These are phyloP conservation scores for Amphiprion percula DNA, from an alignment of 2,113 vertebrate species.

Conservation along the genomic window DNA sequence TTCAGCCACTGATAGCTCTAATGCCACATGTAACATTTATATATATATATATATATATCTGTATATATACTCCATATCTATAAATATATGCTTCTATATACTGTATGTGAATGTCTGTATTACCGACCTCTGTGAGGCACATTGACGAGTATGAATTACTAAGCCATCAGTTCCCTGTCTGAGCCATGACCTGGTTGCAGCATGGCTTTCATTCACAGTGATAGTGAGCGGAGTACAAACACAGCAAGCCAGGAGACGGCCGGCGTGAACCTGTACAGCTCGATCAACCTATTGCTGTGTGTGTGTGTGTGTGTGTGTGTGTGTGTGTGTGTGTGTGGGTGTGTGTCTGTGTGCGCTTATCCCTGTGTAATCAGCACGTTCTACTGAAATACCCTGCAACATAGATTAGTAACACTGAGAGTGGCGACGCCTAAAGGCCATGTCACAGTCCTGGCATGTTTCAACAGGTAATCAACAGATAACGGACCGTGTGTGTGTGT, in stretches of 20 bases:
- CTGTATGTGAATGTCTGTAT: slow-evolving; percentile 35
- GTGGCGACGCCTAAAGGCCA: slow-evolving; percentile 19
- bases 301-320: slow-evolving; percentile 5
- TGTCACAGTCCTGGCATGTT: slow-evolving; percentile 46
- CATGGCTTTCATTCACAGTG: slow-evolving; percentile 70
- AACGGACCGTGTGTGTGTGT: slow-evolving; percentile 15
- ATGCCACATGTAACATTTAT: slow-evolving; percentile 46
- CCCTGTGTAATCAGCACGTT: slow-evolving; percentile 52
- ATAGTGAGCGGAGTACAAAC: slow-evolving; percentile 50
- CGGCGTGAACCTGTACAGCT: slow-evolving; percentile 31
- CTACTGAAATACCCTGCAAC: slow-evolving; percentile 67
- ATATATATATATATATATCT: slow-evolving; percentile 20
- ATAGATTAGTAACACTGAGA: slow-evolving; percentile 65
- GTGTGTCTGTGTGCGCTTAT: slow-evolving; percentile 37
- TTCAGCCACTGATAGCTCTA: slow-evolving; percentile 27
- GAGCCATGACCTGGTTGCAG: slow-evolving; percentile 34
- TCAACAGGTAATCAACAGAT: slow-evolving; percentile 26
- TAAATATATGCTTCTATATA: slow-evolving; percentile 41
- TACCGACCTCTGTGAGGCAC: slow-evolving; percentile 67
- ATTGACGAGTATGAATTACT: slow-evolving; percentile 41
- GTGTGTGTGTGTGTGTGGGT: slow-evolving; percentile 18
- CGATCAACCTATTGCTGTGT: slow-evolving; percentile 57
- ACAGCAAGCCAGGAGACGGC: slow-evolving; percentile 24
- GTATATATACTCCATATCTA: slow-evolving; percentile 20
- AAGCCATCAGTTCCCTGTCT: slow-evolving; percentile 50